phyloP scores from a whole-genome alignment of 2,888 invertebrate genomes.

The Thyatira batis region DNA sequence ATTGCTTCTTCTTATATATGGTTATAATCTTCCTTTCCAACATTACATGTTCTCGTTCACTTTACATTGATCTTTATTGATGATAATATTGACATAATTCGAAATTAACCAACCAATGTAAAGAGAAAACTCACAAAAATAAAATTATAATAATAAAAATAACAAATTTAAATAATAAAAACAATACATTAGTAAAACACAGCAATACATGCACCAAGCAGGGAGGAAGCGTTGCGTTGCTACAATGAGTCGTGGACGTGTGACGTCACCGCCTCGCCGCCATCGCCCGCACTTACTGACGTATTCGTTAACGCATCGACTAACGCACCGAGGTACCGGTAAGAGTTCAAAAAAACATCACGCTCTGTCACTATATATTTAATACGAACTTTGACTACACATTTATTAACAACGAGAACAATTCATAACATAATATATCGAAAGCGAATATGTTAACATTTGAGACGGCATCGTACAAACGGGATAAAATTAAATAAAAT shows the following conservation, averaged over 20 bases:
- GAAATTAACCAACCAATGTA: neutral
- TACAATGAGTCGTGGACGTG: neutral
- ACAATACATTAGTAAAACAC: neutral
- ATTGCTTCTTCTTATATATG: neutral
- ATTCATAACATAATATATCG: neutral
- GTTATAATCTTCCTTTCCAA: neutral
- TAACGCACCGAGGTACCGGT: neutral
- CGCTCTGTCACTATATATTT: neutral
- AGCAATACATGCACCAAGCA: neutral
- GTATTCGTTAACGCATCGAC: neutral
- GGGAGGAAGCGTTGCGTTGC: neutral
- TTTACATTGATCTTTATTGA: neutral
- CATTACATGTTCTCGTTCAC: neutral
- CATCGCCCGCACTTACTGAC: neutral
- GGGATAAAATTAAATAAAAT: neutral
- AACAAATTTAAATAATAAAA: neutral
- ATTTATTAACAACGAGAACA: neutral
- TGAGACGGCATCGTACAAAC: neutral
- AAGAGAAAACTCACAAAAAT: neutral
- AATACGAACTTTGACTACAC: neutral
- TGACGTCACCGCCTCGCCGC: neutral
- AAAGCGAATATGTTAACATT: neutral
- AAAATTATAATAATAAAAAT: neutral
- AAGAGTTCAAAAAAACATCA: neutral
- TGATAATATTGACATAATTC: neutral